Conservation (phyloP, 2,797 vertebrate species). For the Euthynnus affinis region DNA sequence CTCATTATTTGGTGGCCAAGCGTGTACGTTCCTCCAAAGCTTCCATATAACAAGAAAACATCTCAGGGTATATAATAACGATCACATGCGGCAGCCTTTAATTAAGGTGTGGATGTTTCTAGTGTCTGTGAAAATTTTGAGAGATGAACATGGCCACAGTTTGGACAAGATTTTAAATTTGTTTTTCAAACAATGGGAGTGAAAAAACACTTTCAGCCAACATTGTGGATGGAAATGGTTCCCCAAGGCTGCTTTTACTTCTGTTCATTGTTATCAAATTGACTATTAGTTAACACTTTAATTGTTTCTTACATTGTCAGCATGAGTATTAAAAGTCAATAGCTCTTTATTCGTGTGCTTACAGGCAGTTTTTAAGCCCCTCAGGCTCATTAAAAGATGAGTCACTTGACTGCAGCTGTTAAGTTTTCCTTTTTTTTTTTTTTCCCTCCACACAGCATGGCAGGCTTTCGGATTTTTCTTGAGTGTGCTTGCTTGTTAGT, state of each 20-base stretch:
- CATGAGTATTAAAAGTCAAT: slow-evolving; percentile 27
- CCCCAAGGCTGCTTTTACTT: not conserved
- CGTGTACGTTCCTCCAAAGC: not conserved
- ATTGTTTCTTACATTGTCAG: slow-evolving; percentile 38
- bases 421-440: not conserved
- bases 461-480: slow-evolving; percentile 35
- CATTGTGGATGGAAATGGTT: not conserved
- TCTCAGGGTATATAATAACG: not conserved
- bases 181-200: not conserved
- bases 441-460: not conserved
- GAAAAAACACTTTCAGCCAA: not conserved
- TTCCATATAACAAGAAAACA: not conserved
- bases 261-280: slow-evolving; percentile 5
- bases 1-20: slow-evolving; percentile 42
- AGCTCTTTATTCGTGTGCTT: slow-evolving; percentile 16
- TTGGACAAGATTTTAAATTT: not conserved
- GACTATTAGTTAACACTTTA: slow-evolving; percentile 29
- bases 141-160: not conserved
- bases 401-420: slow-evolving; percentile 16
- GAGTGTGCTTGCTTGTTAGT: slow-evolving; percentile 63
- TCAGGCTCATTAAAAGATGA: slow-evolving; percentile 54
- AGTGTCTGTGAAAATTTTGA: not conserved
- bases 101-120: slow-evolving; percentile 1
- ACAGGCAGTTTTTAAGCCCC: slow-evolving; percentile 14
- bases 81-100: slow-evolving; percentile 4